Conservation (phyloP, 2,113 vertebrate species). For the Psilopsiagon aymara region DNA sequence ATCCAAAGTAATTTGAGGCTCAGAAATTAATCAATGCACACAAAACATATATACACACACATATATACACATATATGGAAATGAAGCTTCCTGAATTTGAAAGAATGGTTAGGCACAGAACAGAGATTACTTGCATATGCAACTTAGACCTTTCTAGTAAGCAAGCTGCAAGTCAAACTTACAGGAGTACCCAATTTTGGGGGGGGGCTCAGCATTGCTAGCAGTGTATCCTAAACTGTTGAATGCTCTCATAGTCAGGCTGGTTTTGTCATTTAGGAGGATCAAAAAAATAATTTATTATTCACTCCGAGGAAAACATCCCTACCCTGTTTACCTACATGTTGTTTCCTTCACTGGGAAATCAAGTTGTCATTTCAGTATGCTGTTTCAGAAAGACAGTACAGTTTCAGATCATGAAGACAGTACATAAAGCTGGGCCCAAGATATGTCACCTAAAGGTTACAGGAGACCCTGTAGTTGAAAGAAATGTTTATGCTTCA, state of each 20-base stretch:
- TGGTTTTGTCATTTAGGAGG: not conserved
- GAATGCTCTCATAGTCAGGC: not conserved
- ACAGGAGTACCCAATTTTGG: not conserved
- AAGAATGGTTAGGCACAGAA: not conserved
- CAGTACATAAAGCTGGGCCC: not conserved
- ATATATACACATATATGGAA: not conserved
- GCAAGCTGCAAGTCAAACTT: accelerated
- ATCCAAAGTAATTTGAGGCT: not conserved
- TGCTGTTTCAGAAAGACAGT: not conserved
- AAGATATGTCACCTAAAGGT: not conserved
- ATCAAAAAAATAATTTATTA: not conserved
- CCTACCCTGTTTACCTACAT: not conserved
- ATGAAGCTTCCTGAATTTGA: not conserved
- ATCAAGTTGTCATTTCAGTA: not conserved
- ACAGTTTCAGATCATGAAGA: not conserved
- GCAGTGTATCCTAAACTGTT: not conserved
- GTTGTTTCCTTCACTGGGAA: not conserved
- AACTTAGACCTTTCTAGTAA: not conserved
- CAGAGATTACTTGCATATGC: not conserved
- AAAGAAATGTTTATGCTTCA: not conserved
- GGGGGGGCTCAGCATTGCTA: not conserved
- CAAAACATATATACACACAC: not conserved
- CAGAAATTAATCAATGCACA: not conserved
- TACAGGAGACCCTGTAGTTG: not conserved
- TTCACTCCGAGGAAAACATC: not conserved